Evolutionary conservation across 92 coral and sea anemone genomes (phyloP).

Genomic region (Porites evermanni): DNA sequence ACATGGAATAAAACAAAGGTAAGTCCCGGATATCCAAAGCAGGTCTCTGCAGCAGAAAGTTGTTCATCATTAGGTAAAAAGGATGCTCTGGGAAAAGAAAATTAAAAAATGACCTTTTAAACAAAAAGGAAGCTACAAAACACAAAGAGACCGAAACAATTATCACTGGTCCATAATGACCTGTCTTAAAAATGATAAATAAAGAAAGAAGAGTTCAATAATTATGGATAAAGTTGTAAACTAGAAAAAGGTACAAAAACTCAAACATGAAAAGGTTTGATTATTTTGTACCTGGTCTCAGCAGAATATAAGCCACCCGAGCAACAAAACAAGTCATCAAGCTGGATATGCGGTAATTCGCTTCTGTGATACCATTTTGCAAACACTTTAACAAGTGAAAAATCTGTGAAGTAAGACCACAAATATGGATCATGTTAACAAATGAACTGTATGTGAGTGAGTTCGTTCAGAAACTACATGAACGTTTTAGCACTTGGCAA

Average conservation of each 20-base stretch:
- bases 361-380: slow-evolving; percentile 80
- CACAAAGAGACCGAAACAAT: no score
- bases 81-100: slow-evolving; percentile 72
- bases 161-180: not conserved
- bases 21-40: slow-evolving; percentile 84
- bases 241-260: no score
- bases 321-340: slow-evolving; percentile 84
- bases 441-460: not conserved
- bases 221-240: no score
- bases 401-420: slow-evolving; percentile 52
- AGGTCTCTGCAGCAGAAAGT: slow-evolving; percentile 86
- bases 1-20: slow-evolving; percentile 86
- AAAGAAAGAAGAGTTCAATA: no score
- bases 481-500: not conserved
- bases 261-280: no score
- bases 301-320: slow-evolving; percentile 77
- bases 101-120: not conserved
- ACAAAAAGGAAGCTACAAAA: not conserved
- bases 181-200: not conserved
- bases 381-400: slow-evolving; percentile 78
- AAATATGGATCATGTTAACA: not conserved
- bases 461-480: not conserved
- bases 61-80: slow-evolving; percentile 82
- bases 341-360: slow-evolving; percentile 74
- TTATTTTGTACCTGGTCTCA: slow-evolving; percentile 82